Evolutionary conservation across 2,113 vertebrate genomes (phyloP), one percentile per base, ranked within the genome.

Genomic region (Cepphus grylle): DNA sequence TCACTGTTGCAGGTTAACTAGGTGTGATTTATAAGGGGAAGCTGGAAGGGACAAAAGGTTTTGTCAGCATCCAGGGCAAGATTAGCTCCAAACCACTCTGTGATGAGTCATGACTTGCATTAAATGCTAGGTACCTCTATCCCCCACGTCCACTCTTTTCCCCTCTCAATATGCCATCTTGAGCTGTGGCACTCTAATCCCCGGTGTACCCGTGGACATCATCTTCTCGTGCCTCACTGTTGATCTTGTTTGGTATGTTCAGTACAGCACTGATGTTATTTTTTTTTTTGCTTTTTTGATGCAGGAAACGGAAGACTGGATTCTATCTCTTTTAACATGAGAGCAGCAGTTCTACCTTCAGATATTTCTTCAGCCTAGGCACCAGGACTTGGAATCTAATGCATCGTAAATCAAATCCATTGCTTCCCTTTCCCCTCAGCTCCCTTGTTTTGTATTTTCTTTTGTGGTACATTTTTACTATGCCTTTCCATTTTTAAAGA

Each of bases 271-370:
- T 80, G 52, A 95, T 77, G 59, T 73, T 43, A 12, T 62, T 73
- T 43, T 84, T 69, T 92, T 43, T 95, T 83, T 96, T 38, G 92
- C 40, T 79, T 95, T 93, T 88, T 93, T 94, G 47, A 96, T 86
- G n/a, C 97, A 99, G 99, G 98, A 99, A 99, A 98, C 98, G 99
- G 96, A 99, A 99, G 97, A 96, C 98, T 62, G 99, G 98, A 90
- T 98, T 99, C 96, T 98, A 98, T 94, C 98, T 98, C 96, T 98
- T 99, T 98, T 99, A 98, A 98, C 91, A 71, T 47, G 70, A 95
- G 84, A 94, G 58, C 56, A 69, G 79, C 86, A 86, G 58, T 90
- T 97, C 92, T 79, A 32, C 94, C 83, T 91, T 94, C 88, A 93
- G 95, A 96, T 94, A 87, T 97, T 97, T 97, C 96, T 95, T 96